These are phyloP conservation scores for Sepioteuthis lessoniana DNA, from an alignment of 2,888 invertebrate species.

Conservation along the genomic window DNA sequence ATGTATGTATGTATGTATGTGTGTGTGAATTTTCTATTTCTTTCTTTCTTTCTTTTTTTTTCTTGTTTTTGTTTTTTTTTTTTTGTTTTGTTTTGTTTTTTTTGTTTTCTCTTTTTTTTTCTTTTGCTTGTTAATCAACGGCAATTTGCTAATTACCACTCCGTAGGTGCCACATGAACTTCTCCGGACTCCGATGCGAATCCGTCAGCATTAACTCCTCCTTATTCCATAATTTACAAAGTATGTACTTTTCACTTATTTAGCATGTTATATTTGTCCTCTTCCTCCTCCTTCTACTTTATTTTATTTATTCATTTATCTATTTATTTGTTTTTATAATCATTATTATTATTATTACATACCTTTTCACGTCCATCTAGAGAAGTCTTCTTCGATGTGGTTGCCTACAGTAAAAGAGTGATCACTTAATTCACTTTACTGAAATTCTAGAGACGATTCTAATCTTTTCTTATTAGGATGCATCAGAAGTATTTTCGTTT, in stretches of 20 bases:
- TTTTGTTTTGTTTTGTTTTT: too few relatives aligned
- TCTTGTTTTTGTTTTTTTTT: too few relatives aligned
- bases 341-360: too few relatives aligned
- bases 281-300: neutral
- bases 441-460: neutral
- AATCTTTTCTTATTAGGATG: neutral
- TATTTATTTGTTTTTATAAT: too few relatives aligned
- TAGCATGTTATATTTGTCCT: neutral
- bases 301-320: too few relatives aligned
- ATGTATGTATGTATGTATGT: too few relatives aligned
- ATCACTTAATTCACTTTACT: neutral
- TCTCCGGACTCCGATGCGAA: neutral
- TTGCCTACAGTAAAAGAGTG: neutral
- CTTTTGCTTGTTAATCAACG: neutral
- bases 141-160: constrained; percentile 8
- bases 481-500: too few relatives aligned
- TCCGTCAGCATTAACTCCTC: constrained; percentile 33
- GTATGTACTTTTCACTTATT: constrained; percentile 17
- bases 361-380: neutral
- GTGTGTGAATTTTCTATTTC: too few relatives aligned
- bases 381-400: neutral
- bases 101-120: neutral
- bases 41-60: neutral
- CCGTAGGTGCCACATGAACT: neutral
- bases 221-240: neutral